Base-by-base conservation (phyloP, 2,113 vertebrate species). In the Amazona vittata region DNA sequence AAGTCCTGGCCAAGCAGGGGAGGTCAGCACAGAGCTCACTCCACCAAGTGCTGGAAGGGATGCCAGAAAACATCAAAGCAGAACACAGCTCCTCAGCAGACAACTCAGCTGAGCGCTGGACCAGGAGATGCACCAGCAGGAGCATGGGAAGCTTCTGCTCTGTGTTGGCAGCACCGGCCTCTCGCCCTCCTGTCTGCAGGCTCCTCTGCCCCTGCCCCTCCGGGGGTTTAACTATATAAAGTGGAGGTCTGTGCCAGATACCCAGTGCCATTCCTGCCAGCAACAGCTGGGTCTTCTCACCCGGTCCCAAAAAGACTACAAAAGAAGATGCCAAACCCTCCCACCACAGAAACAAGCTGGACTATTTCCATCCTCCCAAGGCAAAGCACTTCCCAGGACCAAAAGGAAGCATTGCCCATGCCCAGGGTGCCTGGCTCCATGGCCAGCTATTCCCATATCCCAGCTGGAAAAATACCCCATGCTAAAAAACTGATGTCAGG, bases 341-440 rank as follows among this genome's bases (percentile, higher is more conserved):
- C 41, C 43, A 57, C 8, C 69, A 35, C 62, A 25, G 39, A 19
- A 2, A 13, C 43, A 35, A 14, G 18, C 4, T 8, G 35, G 82
- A 37, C 41, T 62, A 8, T 70, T 53, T 79, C 88, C 73, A 44
- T 11, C 50, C 62, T 3, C 80, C 10, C 21, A 41, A n/a, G 31
- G 52, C 53, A 68, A 82, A 64, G 31, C 31, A 2, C 15, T 49
- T 62, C 53, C 60, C 24, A 19, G 60, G 31, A 44, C 8, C 2
- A 0, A 53, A 9, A 39, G 60, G 28, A 25, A 28, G 41, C 35
- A 3, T 12, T 44, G n/a, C 44, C 31, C 4, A 0, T 18, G 59
- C 64, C 8, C 2, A 46, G 68, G 43, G 29, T 9, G 25, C 79
- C 55, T 46, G 67, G 70, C 64, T 82, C 76, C 86, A 7, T 0